Evolutionary conservation across 2,888 invertebrate genomes (phyloP).

Genomic region (Neoitamus cyanurus): DNA sequence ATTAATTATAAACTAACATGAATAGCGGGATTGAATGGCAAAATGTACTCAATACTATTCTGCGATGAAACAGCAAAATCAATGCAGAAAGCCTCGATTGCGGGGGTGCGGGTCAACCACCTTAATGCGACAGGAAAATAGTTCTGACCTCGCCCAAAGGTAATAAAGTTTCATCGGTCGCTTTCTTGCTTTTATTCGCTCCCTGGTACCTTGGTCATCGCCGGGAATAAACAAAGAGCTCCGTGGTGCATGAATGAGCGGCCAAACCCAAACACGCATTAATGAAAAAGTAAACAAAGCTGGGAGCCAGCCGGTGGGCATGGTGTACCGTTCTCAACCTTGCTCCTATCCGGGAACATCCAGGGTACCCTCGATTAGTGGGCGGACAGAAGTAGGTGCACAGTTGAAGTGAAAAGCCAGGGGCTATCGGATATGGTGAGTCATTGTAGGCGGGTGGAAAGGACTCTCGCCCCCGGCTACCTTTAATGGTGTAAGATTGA

Average conservation of each 20-base stretch:
- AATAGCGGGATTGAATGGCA: too few species aligned
- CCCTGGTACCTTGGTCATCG: neutral
- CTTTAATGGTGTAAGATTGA: neutral
- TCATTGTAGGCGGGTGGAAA: neutral
- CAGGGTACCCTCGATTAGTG: neutral
- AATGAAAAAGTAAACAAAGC: slow-evolving; percentile 22
- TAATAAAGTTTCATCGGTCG: slow-evolving; percentile 11
- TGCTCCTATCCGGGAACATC: neutral
- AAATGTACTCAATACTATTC: neutral
- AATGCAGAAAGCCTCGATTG: neutral
- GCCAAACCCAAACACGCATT: slow-evolving; percentile 1
- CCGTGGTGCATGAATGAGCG: neutral
- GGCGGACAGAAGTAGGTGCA: neutral
- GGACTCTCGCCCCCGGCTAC: neutral
- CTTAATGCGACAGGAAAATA: neutral
- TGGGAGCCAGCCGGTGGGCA: neutral
- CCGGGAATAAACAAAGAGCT: neutral
- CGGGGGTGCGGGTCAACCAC: neutral
- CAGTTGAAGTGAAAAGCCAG: neutral
- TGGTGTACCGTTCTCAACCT: neutral
- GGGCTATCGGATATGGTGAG: neutral
- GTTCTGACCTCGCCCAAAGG: slow-evolving; percentile 32
- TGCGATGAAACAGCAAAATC: neutral
- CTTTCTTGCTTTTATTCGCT: neutral
- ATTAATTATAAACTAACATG: neutral